Conservation (phyloP, 2,113 vertebrate species). For the Catharus fuscescens region DNA sequence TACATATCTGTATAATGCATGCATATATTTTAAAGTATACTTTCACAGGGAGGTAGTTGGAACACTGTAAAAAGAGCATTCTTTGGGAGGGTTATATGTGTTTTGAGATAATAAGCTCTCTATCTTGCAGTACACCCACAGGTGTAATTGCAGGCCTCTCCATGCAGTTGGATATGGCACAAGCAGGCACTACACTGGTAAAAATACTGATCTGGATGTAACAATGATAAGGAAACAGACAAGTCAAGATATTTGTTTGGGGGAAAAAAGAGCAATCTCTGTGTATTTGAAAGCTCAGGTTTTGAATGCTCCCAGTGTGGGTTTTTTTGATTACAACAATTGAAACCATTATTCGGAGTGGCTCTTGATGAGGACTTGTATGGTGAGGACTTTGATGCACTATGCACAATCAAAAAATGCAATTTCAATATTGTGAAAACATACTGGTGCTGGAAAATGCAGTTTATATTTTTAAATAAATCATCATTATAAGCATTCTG, state of each 20-base stretch:
- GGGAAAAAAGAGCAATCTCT: not conserved
- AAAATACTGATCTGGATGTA: not conserved
- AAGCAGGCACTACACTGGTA: not conserved
- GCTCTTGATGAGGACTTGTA: not conserved
- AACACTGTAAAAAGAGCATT: not conserved
- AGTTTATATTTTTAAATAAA: not conserved
- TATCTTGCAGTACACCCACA: not conserved
- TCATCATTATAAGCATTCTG: not conserved
- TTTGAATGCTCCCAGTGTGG: not conserved
- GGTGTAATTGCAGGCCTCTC: not conserved
- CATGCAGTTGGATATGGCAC: not conserved
- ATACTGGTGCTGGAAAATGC: not conserved
- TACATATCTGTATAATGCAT: not conserved
- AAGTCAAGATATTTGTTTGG: not conserved
- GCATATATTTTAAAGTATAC: not conserved
- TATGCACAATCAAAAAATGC: not conserved
- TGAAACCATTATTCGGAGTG: not conserved
- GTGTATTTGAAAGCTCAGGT: not conserved
- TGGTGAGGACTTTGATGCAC: not conserved
- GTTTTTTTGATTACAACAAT: not conserved
- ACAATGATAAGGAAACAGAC: not conserved
- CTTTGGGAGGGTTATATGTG: not conserved
- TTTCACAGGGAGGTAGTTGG: not conserved
- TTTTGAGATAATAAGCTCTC: conserved; percentile 1
- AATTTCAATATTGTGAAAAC: not conserved